Conservation (phyloP, 2,888 invertebrate species). For the Limnephilus rhombicus region DNA sequence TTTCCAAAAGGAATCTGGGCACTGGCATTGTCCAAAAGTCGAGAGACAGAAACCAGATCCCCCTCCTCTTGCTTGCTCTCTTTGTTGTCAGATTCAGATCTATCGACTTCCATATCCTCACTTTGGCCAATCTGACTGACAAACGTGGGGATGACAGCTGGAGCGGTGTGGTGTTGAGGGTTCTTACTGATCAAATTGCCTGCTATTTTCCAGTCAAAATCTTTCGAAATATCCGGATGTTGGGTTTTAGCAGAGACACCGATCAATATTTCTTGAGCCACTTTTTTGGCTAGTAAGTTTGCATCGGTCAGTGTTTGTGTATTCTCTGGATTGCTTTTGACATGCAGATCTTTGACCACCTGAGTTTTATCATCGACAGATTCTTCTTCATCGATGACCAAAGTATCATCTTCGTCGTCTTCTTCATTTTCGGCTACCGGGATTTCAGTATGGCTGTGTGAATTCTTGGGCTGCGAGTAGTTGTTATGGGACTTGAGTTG, state of each 20-base stretch:
- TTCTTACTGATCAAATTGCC: constrained; percentile 79
- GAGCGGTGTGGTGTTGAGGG: constrained; percentile 33
- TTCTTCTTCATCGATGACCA: constrained; percentile 84
- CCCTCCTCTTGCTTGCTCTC: constrained; percentile 69
- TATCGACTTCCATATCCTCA: constrained; percentile 20
- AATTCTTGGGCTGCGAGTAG: constrained; percentile 67
- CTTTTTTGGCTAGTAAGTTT: constrained; percentile 75
- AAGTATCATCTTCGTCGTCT: constrained; percentile 82
- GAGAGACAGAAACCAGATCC: constrained; percentile 88
- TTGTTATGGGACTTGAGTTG: constrained; percentile 82
- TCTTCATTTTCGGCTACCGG: constrained; percentile 81
- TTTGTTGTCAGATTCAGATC: constrained; percentile 23
- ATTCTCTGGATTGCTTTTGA: constrained; percentile 22
- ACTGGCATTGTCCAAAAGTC: constrained; percentile 86
- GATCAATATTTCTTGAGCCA: constrained; percentile 79
- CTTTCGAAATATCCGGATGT: constrained; percentile 75
- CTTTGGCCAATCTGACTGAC: constrained; percentile 57
- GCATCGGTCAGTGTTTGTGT: constrained; percentile 56
- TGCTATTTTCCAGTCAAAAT: constrained; percentile 77
- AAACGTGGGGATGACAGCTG: constrained; percentile 67
- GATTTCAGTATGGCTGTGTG: constrained; percentile 74
- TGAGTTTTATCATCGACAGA: constrained; percentile 69
- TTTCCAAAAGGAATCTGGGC: constrained; percentile 80
- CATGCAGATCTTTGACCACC: constrained; percentile 62
- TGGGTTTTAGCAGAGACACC: constrained; percentile 72